These are phyloP conservation scores for Tuta absoluta DNA, from an alignment of 2,888 invertebrate genomes.

Conservation along the genomic window DNA sequence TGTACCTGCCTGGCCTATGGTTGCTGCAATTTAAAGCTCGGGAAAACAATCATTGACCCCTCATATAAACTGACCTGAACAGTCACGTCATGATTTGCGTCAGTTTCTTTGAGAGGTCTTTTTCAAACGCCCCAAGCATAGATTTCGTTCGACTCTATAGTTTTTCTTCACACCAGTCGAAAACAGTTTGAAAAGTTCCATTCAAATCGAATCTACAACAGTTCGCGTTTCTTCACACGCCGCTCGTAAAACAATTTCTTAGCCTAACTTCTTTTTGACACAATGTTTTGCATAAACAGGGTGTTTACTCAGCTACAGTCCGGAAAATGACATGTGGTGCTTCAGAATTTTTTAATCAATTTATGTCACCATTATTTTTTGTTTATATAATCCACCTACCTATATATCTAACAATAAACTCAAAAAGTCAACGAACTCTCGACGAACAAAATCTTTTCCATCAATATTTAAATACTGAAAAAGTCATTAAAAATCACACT, in stretches of 20 bases:
- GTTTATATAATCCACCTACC: neutral
- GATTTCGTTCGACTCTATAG: neutral
- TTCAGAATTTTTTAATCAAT: no score
- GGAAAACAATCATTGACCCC: no score
- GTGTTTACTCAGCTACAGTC: neutral
- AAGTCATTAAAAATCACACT: slow-evolving; percentile 77
- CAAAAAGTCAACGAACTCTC: neutral
- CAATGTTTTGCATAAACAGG: slow-evolving; percentile 2
- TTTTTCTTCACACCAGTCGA: neutral
- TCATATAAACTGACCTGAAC: no score
- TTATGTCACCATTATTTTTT: no score
- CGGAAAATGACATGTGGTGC: neutral
- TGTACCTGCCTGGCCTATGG: no score
- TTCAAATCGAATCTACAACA: slow-evolving; percentile 19
- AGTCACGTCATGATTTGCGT: no score
- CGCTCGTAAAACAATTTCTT: slow-evolving; percentile 21
- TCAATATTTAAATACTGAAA: slow-evolving; percentile 34
- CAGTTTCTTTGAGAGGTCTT: no score
- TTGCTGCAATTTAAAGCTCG: no score
- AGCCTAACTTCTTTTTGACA: neutral
- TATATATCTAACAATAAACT: neutral
- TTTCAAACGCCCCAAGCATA: no score
- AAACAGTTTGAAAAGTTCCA: slow-evolving; percentile 15
- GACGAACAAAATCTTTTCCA: neutral
- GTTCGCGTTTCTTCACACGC: slow-evolving; percentile 14